phyloP scores from a whole-genome alignment of 2,888 invertebrate genomes.

The Lepidocyrtoides sp. region DNA sequence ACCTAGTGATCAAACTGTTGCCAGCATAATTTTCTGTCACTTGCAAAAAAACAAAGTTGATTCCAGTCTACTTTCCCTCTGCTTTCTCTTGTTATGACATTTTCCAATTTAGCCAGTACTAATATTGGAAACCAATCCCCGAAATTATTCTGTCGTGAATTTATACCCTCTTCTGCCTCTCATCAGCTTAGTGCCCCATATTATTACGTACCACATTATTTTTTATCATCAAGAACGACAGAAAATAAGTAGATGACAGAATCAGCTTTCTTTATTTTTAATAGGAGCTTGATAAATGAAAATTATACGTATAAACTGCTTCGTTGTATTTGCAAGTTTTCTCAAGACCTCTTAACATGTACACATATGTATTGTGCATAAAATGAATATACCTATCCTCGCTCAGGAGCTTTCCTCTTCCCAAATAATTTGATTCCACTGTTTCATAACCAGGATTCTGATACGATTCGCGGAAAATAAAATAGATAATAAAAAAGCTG shows the following conservation, averaged over 20 bases:
- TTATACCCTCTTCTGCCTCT: neutral
- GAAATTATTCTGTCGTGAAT: neutral
- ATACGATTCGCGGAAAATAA: neutral
- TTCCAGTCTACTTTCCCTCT: neutral
- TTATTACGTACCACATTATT: neutral
- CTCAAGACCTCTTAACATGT: too few relatives aligned
- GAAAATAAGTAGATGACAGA: too few relatives aligned
- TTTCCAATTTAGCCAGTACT: neutral
- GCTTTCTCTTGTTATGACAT: neutral
- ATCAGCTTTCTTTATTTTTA: neutral
- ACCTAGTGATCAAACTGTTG: neutral
- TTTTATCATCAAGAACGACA: neutral
- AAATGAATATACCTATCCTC: too few relatives aligned
- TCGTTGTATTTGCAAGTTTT: too few relatives aligned
- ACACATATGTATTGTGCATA: too few relatives aligned
- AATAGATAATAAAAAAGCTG: neutral
- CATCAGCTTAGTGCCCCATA: neutral
- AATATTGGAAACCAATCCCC: neutral
- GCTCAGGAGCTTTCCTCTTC: too few relatives aligned
- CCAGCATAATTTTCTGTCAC: neutral
- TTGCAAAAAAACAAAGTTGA: neutral
- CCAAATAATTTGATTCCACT: too few relatives aligned
- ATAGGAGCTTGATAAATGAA: neutral
- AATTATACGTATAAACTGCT: too few relatives aligned
- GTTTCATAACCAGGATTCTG: too few relatives aligned